Percentiles rank a stretch among this genome's conserved stretches.
Evolutionary conservation across 2,113 vertebrate species (phyloP).

Genomic region (Formicarius rufipectus): DNA sequence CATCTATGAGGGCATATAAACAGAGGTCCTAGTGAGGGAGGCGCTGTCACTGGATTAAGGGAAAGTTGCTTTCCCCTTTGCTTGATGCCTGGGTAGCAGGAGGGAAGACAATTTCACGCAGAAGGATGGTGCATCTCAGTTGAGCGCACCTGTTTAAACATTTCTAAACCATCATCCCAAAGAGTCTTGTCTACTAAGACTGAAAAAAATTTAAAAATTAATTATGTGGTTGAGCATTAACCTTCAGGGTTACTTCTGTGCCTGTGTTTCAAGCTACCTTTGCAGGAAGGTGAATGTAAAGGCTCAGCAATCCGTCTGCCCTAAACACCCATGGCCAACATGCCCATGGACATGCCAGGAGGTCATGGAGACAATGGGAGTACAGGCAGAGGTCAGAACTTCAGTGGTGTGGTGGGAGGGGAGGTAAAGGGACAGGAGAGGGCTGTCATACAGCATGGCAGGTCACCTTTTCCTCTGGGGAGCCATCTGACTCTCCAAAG

Average conservation of each 20-base stretch:
- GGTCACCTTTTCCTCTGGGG: background rate
- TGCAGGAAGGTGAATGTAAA: background rate
- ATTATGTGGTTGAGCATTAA: background rate
- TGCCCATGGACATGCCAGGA: background rate
- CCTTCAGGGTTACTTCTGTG: background rate
- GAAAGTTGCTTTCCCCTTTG: background rate
- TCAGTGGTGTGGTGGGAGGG: background rate
- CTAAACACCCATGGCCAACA: background rate
- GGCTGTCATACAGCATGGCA: background rate
- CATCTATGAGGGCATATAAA: background rate
- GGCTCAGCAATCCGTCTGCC: background rate
- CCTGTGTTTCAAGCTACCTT: background rate
- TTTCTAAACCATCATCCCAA: background rate
- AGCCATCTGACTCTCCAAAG: background rate
- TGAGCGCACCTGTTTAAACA: background rate
- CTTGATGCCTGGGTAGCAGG: background rate
- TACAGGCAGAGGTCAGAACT: background rate
- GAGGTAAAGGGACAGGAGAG: background rate
- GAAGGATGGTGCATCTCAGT: background rate
- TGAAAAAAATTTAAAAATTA: background rate
- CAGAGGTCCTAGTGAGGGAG: background rate
- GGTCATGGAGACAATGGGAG: background rate
- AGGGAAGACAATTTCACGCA: background rate
- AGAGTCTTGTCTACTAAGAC: background rate
- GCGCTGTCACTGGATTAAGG: background rate